Evolutionary conservation across 2,113 vertebrate genomes (phyloP).

Genomic region (Cyprinodon tularosa): DNA sequence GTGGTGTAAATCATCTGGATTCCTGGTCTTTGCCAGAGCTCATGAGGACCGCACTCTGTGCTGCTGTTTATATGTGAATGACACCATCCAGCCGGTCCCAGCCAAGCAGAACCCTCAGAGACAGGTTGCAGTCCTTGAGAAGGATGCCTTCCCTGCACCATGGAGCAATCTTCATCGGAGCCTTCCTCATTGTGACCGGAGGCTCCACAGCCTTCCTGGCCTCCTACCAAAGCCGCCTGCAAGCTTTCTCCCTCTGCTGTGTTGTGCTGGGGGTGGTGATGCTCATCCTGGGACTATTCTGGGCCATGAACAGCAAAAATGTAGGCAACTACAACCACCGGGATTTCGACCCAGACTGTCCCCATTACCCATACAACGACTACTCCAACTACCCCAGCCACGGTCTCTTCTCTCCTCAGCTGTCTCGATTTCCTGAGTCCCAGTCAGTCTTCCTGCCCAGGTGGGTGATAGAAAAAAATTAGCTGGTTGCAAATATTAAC

Average conservation of each 20-base stretch:
- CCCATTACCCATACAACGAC: constrained; percentile 72
- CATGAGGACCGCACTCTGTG: constrained; percentile 34
- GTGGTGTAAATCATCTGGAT: constrained; percentile 43
- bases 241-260: constrained; percentile 84
- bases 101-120: constrained; percentile 37
- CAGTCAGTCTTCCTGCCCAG: constrained; percentile 79
- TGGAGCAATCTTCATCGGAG: constrained; percentile 80
- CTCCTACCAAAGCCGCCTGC: constrained; percentile 75
- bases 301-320: constrained; percentile 81
- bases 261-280: constrained; percentile 82
- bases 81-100: constrained; percentile 44
- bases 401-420: constrained; percentile 75
- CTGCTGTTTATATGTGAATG: constrained; percentile 40
- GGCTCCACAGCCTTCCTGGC: constrained; percentile 81
- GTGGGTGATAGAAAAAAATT: constrained; percentile 57
- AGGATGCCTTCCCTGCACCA: constrained; percentile 83
- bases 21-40: constrained; percentile 38
- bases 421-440: constrained; percentile 77
- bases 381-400: constrained; percentile 77
- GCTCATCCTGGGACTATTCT: constrained; percentile 82
- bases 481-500: neutral
- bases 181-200: constrained; percentile 82
- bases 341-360: constrained; percentile 70
- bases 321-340: constrained; percentile 64
- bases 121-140: constrained; percentile 27